Base-by-base conservation (phyloP, 2,113 vertebrate genomes). In the Herpetotheres cachinnans region DNA sequence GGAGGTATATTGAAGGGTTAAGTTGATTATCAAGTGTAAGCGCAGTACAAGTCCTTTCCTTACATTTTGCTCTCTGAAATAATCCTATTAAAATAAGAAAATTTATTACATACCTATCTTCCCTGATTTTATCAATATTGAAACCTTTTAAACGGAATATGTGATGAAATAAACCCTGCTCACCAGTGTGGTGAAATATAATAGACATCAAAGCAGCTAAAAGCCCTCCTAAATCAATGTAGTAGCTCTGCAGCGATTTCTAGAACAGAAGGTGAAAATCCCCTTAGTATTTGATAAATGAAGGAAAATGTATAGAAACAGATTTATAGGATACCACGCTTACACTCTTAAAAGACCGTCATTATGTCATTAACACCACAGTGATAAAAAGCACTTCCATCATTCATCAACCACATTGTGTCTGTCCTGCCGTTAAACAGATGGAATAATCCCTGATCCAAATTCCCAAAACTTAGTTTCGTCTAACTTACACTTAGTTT, bases 151-250 rank as follows among this genome's bases (percentile, higher is more conserved):
- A 96, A 97, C 19, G 14, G 92, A 95, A 90, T 97, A 97, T 96
- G 91, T 84, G 97, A 97, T 98, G 97, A 97, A 98, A 97, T 97
- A 98, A 98, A 97, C 96, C 91, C 91, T 93, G 87, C 93, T 98
- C 93, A 96, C 96, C 90, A 96, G 49, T 84, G 93, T 98, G 97
- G 92, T 97, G 97, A 98, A 98, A 97, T 97, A 97, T 96, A 98
- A 97, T 96, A 96, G 97, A 97, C 87, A 98, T 73, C 96, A 88
- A 96, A 96, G 83, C 46, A 86, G 88, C 96, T 98, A 97, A 98
- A 97, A 97, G 81, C 50, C 69, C 61, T 95, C 69, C 80, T 97
- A 97, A 98, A 98, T 98, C 98, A 98, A 95, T 90, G 94, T 83
- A 95, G 97, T 55, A 86, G 55, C 90, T 97, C 95, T 95, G 93